Percentiles rank a stretch among this genome's conserved stretches.
These are phyloP conservation scores for Zeugodacus cucurbitae DNA, from an alignment of 1,140 invertebrate species.

Conservation along the genomic window DNA sequence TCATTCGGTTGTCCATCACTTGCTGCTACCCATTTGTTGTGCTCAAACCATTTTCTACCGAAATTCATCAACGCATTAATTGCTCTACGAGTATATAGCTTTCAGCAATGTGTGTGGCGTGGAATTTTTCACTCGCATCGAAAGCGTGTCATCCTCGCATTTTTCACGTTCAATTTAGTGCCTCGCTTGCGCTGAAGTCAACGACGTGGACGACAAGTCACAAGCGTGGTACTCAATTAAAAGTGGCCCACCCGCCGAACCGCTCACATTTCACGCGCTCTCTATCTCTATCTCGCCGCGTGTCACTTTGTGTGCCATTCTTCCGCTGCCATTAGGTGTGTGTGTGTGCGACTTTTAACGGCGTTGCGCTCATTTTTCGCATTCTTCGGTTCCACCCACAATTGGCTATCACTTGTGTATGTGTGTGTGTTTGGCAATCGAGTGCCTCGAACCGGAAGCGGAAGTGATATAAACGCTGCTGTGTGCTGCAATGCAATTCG, in stretches of 20 bases:
- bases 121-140: not conserved
- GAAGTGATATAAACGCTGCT: slow-evolving; percentile 28
- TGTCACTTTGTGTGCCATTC: not conserved
- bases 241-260: too few species aligned
- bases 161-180: slow-evolving; percentile 3
- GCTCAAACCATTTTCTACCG: not conserved
- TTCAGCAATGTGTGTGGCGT: not conserved
- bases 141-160: not conserved
- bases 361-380: not conserved
- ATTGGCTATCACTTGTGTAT: not conserved
- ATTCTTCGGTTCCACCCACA: not conserved
- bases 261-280: not conserved
- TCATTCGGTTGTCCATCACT: too few species aligned
- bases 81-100: not conserved
- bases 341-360: not conserved
- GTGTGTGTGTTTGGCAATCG: not conserved
- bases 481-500: not conserved
- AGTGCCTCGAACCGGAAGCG: slow-evolving; percentile 1
- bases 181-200: not conserved
- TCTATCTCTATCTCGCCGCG: too few species aligned
- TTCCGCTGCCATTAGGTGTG: not conserved
- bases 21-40: not conserved
- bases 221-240: not conserved
- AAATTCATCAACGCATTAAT: slow-evolving; percentile 1
- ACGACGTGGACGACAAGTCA: not conserved